Evolutionary conservation across 2,888 invertebrate genomes (phyloP).

Genomic region (Synanthedon formicaeformis): DNA sequence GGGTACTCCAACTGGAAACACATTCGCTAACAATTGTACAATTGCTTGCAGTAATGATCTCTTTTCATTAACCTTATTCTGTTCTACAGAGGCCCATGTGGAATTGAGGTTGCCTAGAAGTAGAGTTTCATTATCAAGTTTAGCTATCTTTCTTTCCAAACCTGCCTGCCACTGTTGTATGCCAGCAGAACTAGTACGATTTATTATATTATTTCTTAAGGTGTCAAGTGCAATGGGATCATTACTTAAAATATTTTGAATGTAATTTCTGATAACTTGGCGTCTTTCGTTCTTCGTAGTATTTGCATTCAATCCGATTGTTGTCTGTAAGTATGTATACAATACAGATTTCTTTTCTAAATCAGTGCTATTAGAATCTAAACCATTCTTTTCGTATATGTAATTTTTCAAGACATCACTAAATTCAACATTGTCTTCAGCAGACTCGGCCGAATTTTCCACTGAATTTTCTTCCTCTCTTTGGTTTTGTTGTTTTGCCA

Average conservation of each 20-base stretch:
- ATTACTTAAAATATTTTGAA: conserved; percentile 35
- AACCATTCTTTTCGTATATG: conserved; percentile 44
- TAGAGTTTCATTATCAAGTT: conserved; percentile 43
- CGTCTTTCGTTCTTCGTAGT: conserved; percentile 49
- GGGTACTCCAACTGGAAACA: conserved; percentile 42
- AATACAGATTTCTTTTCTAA: conserved; percentile 39
- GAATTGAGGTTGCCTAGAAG: conserved; percentile 33
- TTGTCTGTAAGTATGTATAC: conserved; percentile 39
- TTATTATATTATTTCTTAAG: conserved; percentile 34
- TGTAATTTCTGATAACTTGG: conserved; percentile 39
- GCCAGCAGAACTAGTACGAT: conserved; percentile 36
- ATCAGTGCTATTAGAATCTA: conserved; percentile 31
- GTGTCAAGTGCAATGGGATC: conserved; percentile 23
- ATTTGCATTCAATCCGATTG: conserved; percentile 37
- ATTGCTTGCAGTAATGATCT: conserved; percentile 39
- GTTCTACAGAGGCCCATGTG: conserved; percentile 34
- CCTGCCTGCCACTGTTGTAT: conserved; percentile 34
- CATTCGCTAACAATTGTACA: conserved; percentile 33
- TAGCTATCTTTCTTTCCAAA: conserved; percentile 40
- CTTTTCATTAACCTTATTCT: conserved; percentile 37
- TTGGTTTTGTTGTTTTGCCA: conserved; percentile 11
- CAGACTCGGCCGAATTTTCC: conserved; percentile 16
- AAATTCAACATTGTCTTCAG: conserved; percentile 41
- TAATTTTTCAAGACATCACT: conserved; percentile 51
- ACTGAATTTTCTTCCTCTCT: conserved; percentile 16